A percentile compares a stretch with the other conserved stretches of the same genome.
Conservation (phyloP, 2,113 vertebrate genomes). For the Laticauda laticaudata region DNA sequence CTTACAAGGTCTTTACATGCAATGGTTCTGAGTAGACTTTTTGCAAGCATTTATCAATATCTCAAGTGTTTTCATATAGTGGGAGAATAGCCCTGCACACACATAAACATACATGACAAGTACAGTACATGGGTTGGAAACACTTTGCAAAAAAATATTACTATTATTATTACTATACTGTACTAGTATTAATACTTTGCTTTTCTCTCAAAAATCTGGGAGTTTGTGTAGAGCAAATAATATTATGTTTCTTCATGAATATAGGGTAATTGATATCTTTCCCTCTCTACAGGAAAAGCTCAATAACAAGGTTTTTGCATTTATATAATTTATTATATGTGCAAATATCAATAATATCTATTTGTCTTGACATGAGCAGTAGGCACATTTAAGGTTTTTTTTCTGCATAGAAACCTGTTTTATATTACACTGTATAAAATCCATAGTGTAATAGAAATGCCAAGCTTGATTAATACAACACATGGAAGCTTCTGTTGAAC, state of each 20-base stretch:
- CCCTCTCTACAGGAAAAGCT: background rate
- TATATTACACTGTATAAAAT: constrained; percentile 36
- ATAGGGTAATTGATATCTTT: background rate
- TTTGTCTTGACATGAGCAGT: constrained; percentile 2
- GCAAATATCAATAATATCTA: background rate
- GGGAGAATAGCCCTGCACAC: no score
- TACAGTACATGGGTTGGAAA: background rate
- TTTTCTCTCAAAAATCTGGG: background rate
- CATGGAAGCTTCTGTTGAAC: no score
- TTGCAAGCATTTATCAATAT: background rate
- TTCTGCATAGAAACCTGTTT: constrained; percentile 46
- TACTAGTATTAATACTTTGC: background rate
- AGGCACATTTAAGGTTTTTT: constrained; percentile 28
- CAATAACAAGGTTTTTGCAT: background rate
- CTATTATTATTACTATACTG: no score
- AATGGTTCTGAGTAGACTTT: background rate
- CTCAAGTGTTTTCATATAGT: background rate
- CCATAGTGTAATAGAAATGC: constrained; percentile 47
- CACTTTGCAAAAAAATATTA: background rate
- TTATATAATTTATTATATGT: background rate
- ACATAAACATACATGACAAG: background rate
- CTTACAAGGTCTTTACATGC: background rate
- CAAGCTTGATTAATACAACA: constrained; percentile 22
- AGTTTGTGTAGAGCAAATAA: no score
- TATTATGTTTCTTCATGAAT: background rate